Base-by-base conservation (phyloP, 1,140 invertebrate genomes). In the Ceratina calcarata region DNA sequence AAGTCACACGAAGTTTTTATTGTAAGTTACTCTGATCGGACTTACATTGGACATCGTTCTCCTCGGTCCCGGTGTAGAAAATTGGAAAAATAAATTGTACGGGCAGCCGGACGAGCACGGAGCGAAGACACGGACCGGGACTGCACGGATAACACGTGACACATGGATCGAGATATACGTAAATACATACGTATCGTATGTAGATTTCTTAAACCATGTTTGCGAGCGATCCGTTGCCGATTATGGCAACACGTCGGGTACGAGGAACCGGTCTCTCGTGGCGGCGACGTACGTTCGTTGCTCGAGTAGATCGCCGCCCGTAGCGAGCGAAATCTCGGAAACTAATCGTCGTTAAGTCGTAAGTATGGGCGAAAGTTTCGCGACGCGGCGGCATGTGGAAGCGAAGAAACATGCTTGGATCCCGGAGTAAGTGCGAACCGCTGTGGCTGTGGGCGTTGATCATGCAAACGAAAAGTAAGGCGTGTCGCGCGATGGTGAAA, bases 381-480 rank as follows among this genome's bases (percentile, higher is more conserved):
- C 58, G 69, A 45, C 37, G 37, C 27, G 27, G 37, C 37, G 49
- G 68, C 60, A 49, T 32, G 51, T 62, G 22, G 27, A 78, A 57
- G 55, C 15, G n/a, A n/a, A 57, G 55, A 57, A 6, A 78, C 68
- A 53, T 65, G 60, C n/a, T 72, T 64, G 60, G 49, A 61, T 2
- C n/a, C 32, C 60, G 49, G 53, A 22, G 16, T 69, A 69, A 73
- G 58, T 73, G 49, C 24, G 37, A 60, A 69, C 55, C 74, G 66
- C 37, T 69, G 58, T 70, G 70, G 66, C 37, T 69, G 58, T 70
- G 70, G 69, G 76, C 76, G 76, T 78, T 55, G 53, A 78, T 78
- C 76, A 72, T 78, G 76, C 76, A 55, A 24, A 74, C 37, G n/a
- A 27, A 45, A 73, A 73, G 49, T 74, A 70, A 82, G 78, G 70